Conservation (phyloP, 2,113 vertebrate species). For the Marmota monax region DNA sequence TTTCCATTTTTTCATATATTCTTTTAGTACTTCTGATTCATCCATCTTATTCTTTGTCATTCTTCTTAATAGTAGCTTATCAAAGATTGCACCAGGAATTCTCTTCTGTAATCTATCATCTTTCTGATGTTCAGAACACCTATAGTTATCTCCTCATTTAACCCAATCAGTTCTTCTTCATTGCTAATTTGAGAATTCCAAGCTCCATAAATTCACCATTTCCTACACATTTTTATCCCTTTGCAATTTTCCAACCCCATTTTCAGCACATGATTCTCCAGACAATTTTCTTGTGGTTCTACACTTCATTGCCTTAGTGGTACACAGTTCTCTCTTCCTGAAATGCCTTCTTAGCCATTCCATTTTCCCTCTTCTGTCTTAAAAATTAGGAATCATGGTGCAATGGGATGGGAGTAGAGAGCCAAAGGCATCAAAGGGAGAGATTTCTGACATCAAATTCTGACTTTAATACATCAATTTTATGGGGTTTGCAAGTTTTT, state of each 20-base stretch:
- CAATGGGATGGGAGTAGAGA: neutral
- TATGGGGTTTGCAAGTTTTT: neutral
- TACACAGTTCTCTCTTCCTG: neutral
- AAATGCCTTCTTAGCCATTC: neutral
- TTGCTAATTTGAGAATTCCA: neutral
- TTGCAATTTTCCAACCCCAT: neutral
- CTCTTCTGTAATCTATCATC: neutral
- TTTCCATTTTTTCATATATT: neutral
- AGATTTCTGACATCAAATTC: neutral
- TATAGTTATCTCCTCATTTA: neutral
- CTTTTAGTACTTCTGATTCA: neutral
- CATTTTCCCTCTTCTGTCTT: neutral
- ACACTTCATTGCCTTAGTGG: neutral
- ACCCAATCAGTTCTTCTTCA: neutral
- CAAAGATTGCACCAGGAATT: neutral
- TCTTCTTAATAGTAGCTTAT: neutral
- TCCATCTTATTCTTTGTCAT: neutral
- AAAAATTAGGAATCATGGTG: neutral
- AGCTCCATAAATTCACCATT: neutral
- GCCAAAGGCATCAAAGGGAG: neutral
- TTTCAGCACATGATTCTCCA: fast-evolving
- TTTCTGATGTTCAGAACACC: neutral
- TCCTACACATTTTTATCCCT: neutral
- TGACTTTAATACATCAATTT: neutral
- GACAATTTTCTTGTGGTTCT: neutral